Conservation (phyloP, 2,797 vertebrate species). For the Sciurus carolinensis region DNA sequence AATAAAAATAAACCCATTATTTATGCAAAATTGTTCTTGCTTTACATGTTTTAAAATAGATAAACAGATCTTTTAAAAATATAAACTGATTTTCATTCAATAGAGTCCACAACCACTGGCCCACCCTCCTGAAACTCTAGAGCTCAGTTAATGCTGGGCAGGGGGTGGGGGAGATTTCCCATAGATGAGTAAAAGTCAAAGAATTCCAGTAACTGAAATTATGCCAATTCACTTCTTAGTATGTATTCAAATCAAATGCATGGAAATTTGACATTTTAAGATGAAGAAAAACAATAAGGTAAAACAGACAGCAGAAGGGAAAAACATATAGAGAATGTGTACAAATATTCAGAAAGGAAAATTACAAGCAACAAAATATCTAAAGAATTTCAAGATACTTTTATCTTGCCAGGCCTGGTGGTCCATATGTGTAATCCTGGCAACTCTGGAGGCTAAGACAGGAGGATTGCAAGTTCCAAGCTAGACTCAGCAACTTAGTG, state of each 20-base stretch:
- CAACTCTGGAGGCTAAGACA: too few species aligned
- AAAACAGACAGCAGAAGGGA: background rate
- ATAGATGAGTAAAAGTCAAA: background rate
- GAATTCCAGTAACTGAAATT: slow-evolving; percentile 4
- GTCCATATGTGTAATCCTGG: too few species aligned
- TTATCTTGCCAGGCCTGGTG: background rate
- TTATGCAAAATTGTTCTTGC: background rate
- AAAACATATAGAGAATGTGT: background rate
- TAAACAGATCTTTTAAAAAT: slow-evolving; percentile 6
- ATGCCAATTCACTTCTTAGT: background rate
- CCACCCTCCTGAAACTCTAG: background rate
- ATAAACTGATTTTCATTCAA: slow-evolving; percentile 10
- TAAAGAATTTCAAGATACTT: slow-evolving; percentile 7
- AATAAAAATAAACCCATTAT: slow-evolving; percentile 39
- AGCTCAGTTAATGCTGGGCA: background rate
- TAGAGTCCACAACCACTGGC: background rate
- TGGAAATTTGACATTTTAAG: background rate
- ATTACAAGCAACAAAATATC: background rate
- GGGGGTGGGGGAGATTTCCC: background rate
- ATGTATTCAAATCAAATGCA: slow-evolving; percentile 31
- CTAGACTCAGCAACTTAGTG: too few species aligned
- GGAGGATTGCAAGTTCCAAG: too few species aligned
- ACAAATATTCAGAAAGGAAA: slow-evolving; percentile 51
- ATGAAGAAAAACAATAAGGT: slow-evolving; percentile 19
- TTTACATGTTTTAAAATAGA: slow-evolving; percentile 45